Conservation (phyloP, 2,797 vertebrate species). For the Ataeniobius toweri region DNA sequence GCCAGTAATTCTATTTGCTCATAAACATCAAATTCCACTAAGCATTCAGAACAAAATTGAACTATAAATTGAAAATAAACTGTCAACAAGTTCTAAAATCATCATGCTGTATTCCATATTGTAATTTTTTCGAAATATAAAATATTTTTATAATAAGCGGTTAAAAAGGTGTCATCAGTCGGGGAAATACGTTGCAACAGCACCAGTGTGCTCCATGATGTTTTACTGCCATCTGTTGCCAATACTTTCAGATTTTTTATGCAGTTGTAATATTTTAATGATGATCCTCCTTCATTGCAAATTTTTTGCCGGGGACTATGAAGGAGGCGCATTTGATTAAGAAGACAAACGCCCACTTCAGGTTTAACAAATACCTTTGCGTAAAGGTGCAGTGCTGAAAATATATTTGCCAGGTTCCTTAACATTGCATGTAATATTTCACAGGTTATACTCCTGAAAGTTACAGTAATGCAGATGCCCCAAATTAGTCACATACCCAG, state of each 20-base stretch:
- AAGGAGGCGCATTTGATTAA: slow-evolving; percentile 41
- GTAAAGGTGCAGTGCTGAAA: slow-evolving; percentile 57
- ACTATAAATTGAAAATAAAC: slow-evolving; percentile 11
- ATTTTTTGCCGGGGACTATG: slow-evolving; percentile 56
- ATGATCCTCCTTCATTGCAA: slow-evolving; percentile 61
- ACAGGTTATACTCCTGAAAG: slow-evolving; percentile 49
- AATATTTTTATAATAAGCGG: slow-evolving; percentile 52
- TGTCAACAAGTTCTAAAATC: slow-evolving; percentile 50
- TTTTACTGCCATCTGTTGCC: slow-evolving; percentile 96
- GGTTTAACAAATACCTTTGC: slow-evolving; percentile 67
- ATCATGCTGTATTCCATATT: slow-evolving; percentile 29
- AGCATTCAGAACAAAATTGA: slow-evolving; percentile 7
- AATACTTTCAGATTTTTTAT: slow-evolving; percentile 71
- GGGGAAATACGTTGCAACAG: slow-evolving; percentile 52
- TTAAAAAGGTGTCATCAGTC: slow-evolving; percentile 35
- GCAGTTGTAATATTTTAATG: slow-evolving; percentile 71
- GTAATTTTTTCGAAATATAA: slow-evolving; percentile 41
- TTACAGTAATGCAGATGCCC: slow-evolving; percentile 37
- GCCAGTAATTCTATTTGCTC: slow-evolving; percentile 46
- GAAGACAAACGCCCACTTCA: slow-evolving; percentile 53
- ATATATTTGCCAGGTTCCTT: slow-evolving; percentile 57
- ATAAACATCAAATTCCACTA: slow-evolving; percentile 32
- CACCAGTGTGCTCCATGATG: slow-evolving; percentile 69
- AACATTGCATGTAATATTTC: slow-evolving; percentile 63
- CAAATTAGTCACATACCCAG: slow-evolving; percentile 69